Conservation (phyloP, 2,888 invertebrate genomes). For the Xylota sylvarum region DNA sequence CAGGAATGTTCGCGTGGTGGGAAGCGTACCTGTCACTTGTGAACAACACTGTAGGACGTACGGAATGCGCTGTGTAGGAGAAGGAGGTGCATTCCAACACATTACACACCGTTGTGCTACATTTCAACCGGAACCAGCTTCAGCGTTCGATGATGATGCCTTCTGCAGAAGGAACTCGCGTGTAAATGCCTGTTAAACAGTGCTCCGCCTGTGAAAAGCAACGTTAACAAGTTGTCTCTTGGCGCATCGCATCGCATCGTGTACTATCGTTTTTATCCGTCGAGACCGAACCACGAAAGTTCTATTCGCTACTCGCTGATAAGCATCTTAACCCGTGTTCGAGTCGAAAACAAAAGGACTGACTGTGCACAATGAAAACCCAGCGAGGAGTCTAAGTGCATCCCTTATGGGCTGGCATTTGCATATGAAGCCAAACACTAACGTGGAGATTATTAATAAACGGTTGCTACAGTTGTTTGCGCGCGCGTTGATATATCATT, state of each 20-base stretch:
- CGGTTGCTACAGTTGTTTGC: conserved; percentile 73
- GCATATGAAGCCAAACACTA: conserved; percentile 70
- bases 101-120: conserved; percentile 20
- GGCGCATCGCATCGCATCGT: conserved; percentile 52
- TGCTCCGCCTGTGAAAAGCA: conserved; percentile 65
- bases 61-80: conserved; percentile 47
- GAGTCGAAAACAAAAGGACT: conserved; percentile 69
- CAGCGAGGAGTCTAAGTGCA: conserved; percentile 73
- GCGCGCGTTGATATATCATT: conserved; percentile 78
- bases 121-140: conserved; percentile 41
- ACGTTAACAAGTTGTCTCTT: conserved; percentile 74
- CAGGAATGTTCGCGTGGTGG: conserved; percentile 58
- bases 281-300: conserved; percentile 56
- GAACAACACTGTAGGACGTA: conserved; percentile 50
- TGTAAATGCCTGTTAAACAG: conserved; percentile 60
- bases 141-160: conserved; percentile 25
- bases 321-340: conserved; percentile 72
- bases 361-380: conserved; percentile 55
- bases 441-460: conserved; percentile 75
- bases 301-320: conserved; percentile 64
- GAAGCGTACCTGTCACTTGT: conserved; percentile 35
- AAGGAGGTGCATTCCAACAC: conserved; percentile 38
- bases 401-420: conserved; percentile 70
- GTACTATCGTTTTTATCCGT: conserved; percentile 51
- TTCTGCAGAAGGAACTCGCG: conserved; percentile 52